Base-by-base conservation (phyloP, 2,888 invertebrate genomes). In the Epinotia nisella region DNA sequence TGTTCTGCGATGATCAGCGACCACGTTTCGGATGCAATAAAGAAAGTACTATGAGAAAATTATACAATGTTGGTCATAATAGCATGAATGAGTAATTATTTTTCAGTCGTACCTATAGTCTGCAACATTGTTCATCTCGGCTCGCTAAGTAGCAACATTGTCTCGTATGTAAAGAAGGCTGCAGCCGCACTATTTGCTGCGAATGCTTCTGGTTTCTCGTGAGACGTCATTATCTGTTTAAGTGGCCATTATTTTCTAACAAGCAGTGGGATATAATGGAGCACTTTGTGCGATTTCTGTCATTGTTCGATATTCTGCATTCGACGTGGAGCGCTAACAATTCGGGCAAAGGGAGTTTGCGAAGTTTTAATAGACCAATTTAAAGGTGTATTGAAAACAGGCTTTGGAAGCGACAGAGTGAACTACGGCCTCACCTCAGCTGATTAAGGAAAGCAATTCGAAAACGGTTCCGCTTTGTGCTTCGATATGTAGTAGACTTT, bases 301-400 rank as follows among this genome's bases (percentile, higher is more conserved):
- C 81, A 82, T 82, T 85, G 83, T 84, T 80, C 80, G 80, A 81
- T 80, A 78, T 80, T 84, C 81, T 78, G 80, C 79, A 82, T 76
- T 80, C 80, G 77, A 69, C 69, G 67, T 77, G 80, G 79, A 84
- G 81, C 82, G 83, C 84, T 85, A 85, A 86, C 85, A 82, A 85
- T 84, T 85, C 78, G 78, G 83, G 78, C 81, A 84, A 85, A 86
- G 82, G 83, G 81, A 82, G 87, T 85, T 83, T 80, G 75, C 79
- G 78, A 89, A 90, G 85, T 90, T 90, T 87, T 90, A 91, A 90
- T 90, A 86, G 87, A 87, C 85, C 87, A 86, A 88, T 90, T 89
- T 87, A 80, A 81, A 85, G 83, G 85, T 87, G 85, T 87, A 88
- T 88, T 88, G 88, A 88, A 87, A 89, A 86, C 87, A 85, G 83